These are phyloP conservation scores for Mormyrus lacerda DNA, from an alignment of 2,113 vertebrate genomes.

Conservation along the genomic window DNA sequence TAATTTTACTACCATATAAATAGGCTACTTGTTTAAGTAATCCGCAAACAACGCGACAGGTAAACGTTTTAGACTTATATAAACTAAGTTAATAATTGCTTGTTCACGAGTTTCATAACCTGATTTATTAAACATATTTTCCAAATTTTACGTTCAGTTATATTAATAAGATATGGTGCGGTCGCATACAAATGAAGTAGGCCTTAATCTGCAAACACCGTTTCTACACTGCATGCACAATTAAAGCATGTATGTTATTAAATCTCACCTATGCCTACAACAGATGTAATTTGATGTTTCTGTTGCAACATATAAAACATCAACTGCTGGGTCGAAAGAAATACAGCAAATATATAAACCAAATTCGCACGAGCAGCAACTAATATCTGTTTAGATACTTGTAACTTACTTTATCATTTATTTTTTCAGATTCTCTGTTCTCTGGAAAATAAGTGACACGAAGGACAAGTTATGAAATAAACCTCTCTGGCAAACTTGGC, in stretches of 20 bases:
- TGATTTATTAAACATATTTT: neutral
- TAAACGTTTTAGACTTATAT: neutral
- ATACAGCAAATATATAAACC: neutral
- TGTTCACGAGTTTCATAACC: neutral
- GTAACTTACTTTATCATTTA: neutral
- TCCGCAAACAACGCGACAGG: neutral
- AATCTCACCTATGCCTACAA: neutral
- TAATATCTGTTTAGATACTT: neutral
- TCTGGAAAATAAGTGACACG: neutral
- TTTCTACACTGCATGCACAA: neutral
- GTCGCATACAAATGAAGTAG: neutral
- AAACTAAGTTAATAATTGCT: neutral
- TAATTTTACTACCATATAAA: neutral
- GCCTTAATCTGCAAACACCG: neutral
- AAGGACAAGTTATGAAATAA: slow-evolving; percentile 41
- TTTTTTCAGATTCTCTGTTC: neutral
- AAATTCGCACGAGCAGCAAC: neutral
- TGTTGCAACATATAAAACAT: neutral
- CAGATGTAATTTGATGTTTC: neutral
- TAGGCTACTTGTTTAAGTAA: neutral
- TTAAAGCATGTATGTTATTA: neutral
- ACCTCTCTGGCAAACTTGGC: neutral
- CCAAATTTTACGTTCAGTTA: neutral
- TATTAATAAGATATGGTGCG: neutral
- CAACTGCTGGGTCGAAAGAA: neutral